Percentiles rank a stretch among this genome's conserved stretches.
Evolutionary conservation across 2,113 vertebrate genomes (phyloP).

Genomic region (Myodes glareolus): DNA sequence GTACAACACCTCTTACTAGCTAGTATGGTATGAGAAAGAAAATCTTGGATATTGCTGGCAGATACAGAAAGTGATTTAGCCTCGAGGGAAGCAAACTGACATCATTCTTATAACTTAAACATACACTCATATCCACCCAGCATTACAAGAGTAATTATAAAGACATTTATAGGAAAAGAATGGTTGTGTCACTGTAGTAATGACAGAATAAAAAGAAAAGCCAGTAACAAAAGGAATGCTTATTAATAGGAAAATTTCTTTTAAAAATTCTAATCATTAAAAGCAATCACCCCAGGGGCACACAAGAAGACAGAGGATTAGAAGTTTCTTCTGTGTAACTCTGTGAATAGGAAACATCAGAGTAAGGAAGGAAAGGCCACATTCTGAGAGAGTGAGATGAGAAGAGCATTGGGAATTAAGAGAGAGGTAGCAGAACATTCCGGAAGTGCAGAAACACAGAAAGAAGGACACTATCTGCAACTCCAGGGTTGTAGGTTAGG

Average conservation of each 20-base stretch:
- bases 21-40: background rate
- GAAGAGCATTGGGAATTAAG: background rate
- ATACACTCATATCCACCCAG: background rate
- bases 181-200: background rate
- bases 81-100: background rate
- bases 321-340: background rate
- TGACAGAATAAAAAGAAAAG: constrained; percentile 9
- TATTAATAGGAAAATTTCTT: background rate
- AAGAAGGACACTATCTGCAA: background rate
- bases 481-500: background rate
- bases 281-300: constrained; percentile 23
- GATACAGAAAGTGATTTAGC: background rate
- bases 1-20: background rate
- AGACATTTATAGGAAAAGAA: background rate
- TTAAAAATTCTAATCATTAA: constrained; percentile 28
- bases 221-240: constrained; percentile 28
- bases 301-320: background rate
- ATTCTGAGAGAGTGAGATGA: background rate
- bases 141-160: constrained; percentile 33
- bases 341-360: background rate
- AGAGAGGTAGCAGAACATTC: background rate
- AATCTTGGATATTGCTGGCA: background rate
- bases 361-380: background rate
- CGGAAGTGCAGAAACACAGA: background rate
- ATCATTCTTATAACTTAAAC: constrained; percentile 56